Percentiles rank a stretch among this genome's conserved stretches.
Evolutionary conservation across 2,888 invertebrate species (phyloP).

Genomic region (Erebia aethiops): DNA sequence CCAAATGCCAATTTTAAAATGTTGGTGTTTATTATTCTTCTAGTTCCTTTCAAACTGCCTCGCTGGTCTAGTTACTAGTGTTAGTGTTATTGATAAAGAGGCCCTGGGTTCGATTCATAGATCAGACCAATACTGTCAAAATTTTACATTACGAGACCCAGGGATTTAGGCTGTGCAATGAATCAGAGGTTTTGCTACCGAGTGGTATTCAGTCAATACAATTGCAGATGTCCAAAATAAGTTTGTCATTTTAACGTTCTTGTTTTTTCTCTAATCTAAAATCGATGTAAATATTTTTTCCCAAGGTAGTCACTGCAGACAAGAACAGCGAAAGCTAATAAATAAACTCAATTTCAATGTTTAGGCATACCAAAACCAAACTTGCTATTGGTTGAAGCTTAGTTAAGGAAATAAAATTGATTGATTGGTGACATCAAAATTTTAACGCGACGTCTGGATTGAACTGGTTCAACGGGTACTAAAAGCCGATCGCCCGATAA

Average conservation of each 20-base stretch:
- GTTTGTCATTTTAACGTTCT: background rate
- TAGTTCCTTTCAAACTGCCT: too few species aligned
- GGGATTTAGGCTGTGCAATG: too few species aligned
- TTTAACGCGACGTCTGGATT: conserved; percentile 65
- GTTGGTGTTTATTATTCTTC: too few species aligned
- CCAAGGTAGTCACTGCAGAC: background rate
- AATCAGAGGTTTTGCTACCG: too few species aligned
- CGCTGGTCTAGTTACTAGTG: too few species aligned
- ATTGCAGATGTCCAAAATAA: background rate
- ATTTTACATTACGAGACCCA: too few species aligned
- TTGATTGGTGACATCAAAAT: conserved; percentile 77
- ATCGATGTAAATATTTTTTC: background rate
- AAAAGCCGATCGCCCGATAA: conserved; percentile 51
- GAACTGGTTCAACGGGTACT: conserved; percentile 57
- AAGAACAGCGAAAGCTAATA: conserved; percentile 11
- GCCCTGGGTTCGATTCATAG: too few species aligned
- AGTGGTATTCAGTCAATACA: too few species aligned
- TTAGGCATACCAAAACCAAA: conserved; percentile 38
- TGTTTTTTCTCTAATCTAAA: background rate
- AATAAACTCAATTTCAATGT: conserved; percentile 22
- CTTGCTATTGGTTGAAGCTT: conserved; percentile 42
- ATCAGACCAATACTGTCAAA: too few species aligned
- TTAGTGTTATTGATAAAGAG: too few species aligned
- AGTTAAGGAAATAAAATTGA: conserved; percentile 66
- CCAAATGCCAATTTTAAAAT: too few species aligned